A percentile compares a stretch with the other conserved stretches of the same genome.
These are phyloP conservation scores for Acronicta psi DNA, from an alignment of 2,888 invertebrate species.

Conservation along the genomic window DNA sequence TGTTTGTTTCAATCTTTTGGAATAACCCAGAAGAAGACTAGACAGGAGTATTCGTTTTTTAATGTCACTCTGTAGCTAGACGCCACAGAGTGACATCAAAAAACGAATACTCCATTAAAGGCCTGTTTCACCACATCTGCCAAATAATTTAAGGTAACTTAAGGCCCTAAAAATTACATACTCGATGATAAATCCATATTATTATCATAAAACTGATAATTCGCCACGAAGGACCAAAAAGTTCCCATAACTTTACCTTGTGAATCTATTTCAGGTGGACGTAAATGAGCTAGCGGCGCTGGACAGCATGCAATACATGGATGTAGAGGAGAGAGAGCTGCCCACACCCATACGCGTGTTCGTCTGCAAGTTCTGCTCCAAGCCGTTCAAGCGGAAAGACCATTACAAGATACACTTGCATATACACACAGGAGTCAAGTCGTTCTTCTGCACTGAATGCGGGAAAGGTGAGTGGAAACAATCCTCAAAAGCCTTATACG, in stretches of 20 bases:
- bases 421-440: conserved; percentile 83
- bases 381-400: conserved; percentile 84
- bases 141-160: too few relatives aligned
- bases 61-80: too few relatives aligned
- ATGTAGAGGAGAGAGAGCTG: conserved; percentile 59
- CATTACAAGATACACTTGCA: conserved; percentile 85
- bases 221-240: background rate
- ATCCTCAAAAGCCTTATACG: too few relatives aligned
- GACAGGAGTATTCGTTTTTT: too few relatives aligned
- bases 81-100: too few relatives aligned
- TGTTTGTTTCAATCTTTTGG: too few relatives aligned
- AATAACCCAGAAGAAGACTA: too few relatives aligned
- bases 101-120: too few relatives aligned
- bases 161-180: too few relatives aligned
- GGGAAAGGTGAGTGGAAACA: conserved; percentile 76
- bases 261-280: conserved; percentile 52
- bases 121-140: too few relatives aligned
- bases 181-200: too few relatives aligned
- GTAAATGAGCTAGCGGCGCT: conserved; percentile 55
- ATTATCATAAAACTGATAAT: too few relatives aligned
- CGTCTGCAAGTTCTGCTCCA: conserved; percentile 83
- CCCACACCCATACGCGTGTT: conserved; percentile 79
- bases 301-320: conserved; percentile 41
- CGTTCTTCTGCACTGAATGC: conserved; percentile 82
- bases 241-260: background rate